Percentiles rank a stretch among this genome's conserved stretches.
These are phyloP conservation scores for Heliornis fulica DNA, from an alignment of 2,113 vertebrate genomes.

Conservation along the genomic window DNA sequence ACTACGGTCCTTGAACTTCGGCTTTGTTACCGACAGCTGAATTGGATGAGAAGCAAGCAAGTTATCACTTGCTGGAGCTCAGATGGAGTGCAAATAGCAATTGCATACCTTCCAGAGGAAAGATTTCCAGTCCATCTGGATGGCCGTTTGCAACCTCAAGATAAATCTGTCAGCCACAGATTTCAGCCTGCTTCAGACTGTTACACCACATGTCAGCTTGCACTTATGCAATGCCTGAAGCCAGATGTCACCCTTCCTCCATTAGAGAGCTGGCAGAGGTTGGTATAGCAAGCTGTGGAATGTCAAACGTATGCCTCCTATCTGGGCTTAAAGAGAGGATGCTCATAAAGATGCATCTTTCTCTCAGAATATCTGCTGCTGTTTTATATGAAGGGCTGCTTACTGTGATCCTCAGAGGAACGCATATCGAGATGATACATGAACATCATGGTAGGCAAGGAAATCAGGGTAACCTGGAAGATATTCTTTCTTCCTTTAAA, in stretches of 20 bases:
- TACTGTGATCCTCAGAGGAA: neutral
- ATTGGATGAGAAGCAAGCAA: neutral
- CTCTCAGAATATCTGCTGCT: neutral
- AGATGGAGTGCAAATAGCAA: neutral
- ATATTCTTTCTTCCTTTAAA: neutral
- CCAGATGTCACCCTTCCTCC: neutral
- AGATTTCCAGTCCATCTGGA: conserved; percentile 51
- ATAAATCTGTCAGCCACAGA: conserved; percentile 43
- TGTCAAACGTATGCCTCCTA: neutral
- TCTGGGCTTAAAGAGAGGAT: neutral
- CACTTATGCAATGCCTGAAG: neutral
- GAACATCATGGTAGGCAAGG: neutral
- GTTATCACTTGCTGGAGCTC: neutral
- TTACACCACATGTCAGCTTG: conserved; percentile 13
- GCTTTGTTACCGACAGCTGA: neutral
- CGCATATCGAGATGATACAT: neutral
- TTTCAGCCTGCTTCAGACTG: conserved; percentile 30
- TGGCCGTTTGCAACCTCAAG: conserved; percentile 16
- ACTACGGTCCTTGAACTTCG: neutral
- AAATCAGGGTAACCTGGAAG: neutral
- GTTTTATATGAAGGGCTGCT: neutral
- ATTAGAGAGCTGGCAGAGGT: conserved; percentile 28
- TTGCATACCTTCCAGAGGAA: conserved; percentile 16
- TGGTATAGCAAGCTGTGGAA: conserved; percentile 2
- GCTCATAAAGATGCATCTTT: neutral